Evolutionary conservation across 2,888 invertebrate genomes (phyloP).

Genomic region (Hetaerina titia): DNA sequence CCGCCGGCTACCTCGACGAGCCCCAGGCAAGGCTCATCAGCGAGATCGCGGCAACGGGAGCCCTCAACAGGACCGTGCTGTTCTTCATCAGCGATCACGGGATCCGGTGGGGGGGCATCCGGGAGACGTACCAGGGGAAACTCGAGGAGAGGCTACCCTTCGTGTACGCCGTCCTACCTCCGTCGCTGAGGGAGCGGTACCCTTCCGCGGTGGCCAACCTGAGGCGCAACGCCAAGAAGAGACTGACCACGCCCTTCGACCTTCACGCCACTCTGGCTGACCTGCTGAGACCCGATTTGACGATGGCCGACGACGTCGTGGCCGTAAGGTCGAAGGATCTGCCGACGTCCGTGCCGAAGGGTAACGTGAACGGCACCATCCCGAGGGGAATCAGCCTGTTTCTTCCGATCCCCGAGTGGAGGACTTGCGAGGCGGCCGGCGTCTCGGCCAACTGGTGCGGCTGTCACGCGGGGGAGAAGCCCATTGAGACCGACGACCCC

Average conservation of each 20-base stretch:
- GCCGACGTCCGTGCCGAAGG: not conserved
- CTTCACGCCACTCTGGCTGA: constrained; percentile 88
- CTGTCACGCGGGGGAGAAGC: constrained; percentile 81
- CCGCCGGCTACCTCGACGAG: constrained; percentile 86
- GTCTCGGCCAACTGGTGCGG: constrained; percentile 94
- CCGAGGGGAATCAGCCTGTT: constrained; percentile 87
- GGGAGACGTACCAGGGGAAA: constrained; percentile 87
- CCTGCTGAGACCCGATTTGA: constrained; percentile 78
- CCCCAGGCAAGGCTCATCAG: constrained; percentile 77
- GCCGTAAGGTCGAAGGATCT: constrained; percentile 2
- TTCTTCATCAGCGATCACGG: constrained; percentile 93
- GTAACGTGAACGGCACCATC: not conserved
- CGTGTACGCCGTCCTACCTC: constrained; percentile 86
- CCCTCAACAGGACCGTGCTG: constrained; percentile 84
- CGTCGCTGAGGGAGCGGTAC: constrained; percentile 84
- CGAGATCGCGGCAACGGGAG: constrained; percentile 77
- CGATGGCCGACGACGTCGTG: constrained; percentile 18
- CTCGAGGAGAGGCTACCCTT: constrained; percentile 94
- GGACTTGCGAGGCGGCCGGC: constrained; percentile 88
- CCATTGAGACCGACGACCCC: constrained; percentile 79
- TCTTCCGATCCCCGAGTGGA: constrained; percentile 83
- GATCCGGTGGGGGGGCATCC: constrained; percentile 90
- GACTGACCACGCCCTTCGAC: constrained; percentile 92
- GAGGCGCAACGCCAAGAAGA: constrained; percentile 80
- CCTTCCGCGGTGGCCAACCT: constrained; percentile 83